A percentile compares a stretch with the other conserved stretches of the same genome.
Conservation (phyloP, 2,113 vertebrate genomes). For the Hemichromis elongatus region DNA sequence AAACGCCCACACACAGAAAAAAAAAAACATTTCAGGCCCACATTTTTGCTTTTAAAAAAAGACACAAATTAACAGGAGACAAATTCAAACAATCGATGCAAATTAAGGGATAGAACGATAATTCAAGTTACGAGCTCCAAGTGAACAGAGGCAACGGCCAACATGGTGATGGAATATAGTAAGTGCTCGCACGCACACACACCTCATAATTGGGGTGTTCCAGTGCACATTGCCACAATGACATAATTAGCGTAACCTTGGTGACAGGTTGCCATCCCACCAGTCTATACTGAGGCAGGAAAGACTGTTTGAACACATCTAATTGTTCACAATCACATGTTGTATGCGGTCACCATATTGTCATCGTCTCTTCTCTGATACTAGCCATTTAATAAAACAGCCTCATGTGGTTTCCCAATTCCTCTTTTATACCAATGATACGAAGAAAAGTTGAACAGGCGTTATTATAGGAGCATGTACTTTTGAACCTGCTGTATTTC, state of each 20-base stretch:
- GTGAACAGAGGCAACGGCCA: neutral
- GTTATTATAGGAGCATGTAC: neutral
- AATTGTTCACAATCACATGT: neutral
- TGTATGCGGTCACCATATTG: neutral
- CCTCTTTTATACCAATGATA: neutral
- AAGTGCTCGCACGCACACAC: neutral
- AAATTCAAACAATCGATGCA: too few species aligned
- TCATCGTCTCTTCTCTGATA: neutral
- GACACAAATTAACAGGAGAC: neutral
- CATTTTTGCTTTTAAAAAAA: too few species aligned
- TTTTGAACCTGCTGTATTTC: neutral
- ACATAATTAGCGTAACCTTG: neutral
- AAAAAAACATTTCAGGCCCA: too few species aligned
- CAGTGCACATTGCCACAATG: neutral
- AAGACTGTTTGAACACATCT: neutral
- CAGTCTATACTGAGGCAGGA: neutral
- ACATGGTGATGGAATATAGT: conserved; percentile 29
- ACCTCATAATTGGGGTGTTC: neutral
- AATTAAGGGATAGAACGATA: neutral
- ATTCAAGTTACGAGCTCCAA: neutral
- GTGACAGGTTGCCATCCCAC: neutral
- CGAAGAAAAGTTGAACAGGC: neutral
- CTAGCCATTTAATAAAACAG: neutral
- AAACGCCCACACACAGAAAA: too few species aligned
- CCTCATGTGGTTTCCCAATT: neutral